Evolutionary conservation across 2,797 vertebrate species (phyloP).

Genomic region (Sorex maritimensis): DNA sequence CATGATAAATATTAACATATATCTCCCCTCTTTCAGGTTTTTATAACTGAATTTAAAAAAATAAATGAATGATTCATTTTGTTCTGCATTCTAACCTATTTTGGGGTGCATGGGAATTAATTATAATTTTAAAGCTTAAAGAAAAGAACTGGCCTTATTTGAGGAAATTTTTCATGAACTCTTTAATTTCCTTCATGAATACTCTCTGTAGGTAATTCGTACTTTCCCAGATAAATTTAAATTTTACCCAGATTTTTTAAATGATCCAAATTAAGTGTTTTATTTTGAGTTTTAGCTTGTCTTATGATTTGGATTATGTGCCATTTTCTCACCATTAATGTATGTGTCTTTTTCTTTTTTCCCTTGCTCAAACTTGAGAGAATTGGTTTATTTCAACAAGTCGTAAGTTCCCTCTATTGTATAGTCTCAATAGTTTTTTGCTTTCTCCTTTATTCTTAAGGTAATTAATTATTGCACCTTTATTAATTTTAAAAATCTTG

Average conservation of each 20-base stretch:
- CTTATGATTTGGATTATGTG: conserved; percentile 39
- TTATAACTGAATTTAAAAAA: conserved; percentile 51
- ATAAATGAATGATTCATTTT: background rate
- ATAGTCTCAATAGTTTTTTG: conserved; percentile 54
- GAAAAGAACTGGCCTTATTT: background rate
- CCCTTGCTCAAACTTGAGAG: background rate
- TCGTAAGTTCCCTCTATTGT: background rate
- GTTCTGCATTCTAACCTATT: conserved; percentile 12
- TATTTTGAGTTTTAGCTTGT: conserved; percentile 22
- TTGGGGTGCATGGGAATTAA: conserved; percentile 30
- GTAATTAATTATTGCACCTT: background rate
- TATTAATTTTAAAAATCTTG: conserved; percentile 36
- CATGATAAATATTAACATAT: background rate
- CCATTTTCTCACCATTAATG: conserved; percentile 2
- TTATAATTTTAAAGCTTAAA: conserved; percentile 51
- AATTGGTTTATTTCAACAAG: conserved; percentile 38
- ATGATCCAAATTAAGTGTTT: conserved; percentile 17
- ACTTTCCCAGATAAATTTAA: conserved; percentile 28
- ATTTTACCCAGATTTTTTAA: conserved; percentile 54
- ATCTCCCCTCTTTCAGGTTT: conserved; percentile 18
- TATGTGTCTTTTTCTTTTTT: background rate
- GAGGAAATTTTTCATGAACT: conserved; percentile 36
- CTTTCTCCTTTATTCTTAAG: background rate
- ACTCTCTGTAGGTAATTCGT: background rate
- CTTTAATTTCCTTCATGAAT: background rate